Base-by-base conservation (phyloP, 2,797 vertebrate genomes). In the Ctenosaura bakeri region DNA sequence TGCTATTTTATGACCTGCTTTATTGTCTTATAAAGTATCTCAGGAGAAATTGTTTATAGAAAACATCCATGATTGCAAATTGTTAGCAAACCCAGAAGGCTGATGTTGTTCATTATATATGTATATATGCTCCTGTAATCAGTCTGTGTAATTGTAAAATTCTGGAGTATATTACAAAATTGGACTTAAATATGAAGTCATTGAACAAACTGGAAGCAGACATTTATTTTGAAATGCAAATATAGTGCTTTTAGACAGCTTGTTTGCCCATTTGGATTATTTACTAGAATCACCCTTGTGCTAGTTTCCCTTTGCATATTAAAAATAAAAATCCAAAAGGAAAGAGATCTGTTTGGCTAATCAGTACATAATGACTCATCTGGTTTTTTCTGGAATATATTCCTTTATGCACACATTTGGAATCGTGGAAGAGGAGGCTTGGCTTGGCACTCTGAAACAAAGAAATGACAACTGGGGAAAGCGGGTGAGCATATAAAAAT, bases 11-110 rank as follows among this genome's bases (percentile, higher is more conserved):
- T 64, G 73, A 77, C 18, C 56, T 20, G 46, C 82, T 86, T 90
- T 74, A 87, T 52, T 82, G 85, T 35, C 42, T 64, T 82, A 87
- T 83, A 83, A 87, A 87, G 26, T 22, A 81, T 74, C 22, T 12
- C 59, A 66, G 2, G 62, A 74, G 42, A 62, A 80, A 86, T 50
- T 46, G 62, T 87, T 86, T 86, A 52, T 59, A 83, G 35, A 78
- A 22, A 81, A 32, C 77, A 74, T 82, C 69, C 54, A 86, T 71
- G 83, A 86, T 81, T 81, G 71, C 52, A 73, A 86, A 86, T 73
- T 35, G 32, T 64, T 50, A 74, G 77, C 69, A 90, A 74, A 29
- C 78, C 56, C 24, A 52, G 50, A 13, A 52, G 54, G 69, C 42
- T 64, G 52, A n/a, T 73, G 64, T 42, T 80, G 29, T 64, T 62